A percentile compares a stretch with the other conserved stretches of the same genome.
These are phyloP conservation scores for Luffia ferchaultella DNA, from an alignment of 2,888 invertebrate genomes.

Conservation along the genomic window DNA sequence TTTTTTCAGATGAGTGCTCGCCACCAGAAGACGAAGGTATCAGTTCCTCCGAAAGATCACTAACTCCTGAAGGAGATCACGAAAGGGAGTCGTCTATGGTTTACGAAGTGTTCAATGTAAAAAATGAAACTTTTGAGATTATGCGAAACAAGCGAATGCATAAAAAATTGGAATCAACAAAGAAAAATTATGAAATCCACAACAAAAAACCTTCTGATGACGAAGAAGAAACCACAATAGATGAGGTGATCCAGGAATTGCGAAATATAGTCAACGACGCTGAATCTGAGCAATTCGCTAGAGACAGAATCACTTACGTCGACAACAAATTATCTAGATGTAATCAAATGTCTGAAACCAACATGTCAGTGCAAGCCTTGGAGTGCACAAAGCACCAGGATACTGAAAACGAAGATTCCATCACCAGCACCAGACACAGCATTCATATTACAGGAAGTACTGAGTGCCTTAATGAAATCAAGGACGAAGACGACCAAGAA, in stretches of 20 bases:
- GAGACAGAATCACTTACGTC: conserved; percentile 33
- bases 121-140: conserved; percentile 63
- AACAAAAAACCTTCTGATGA: conserved; percentile 62
- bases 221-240: conserved; percentile 83
- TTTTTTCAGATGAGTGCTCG: conserved; percentile 70
- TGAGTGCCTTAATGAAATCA: conserved; percentile 53
- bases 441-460: conserved; percentile 54
- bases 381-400: conserved; percentile 40
- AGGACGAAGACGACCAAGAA: conserved; percentile 59
- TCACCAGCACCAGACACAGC: conserved; percentile 60
- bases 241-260: conserved; percentile 87
- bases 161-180: conserved; percentile 40
- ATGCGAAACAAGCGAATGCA: conserved; percentile 50
- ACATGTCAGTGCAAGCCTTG: conserved; percentile 36
- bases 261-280: conserved; percentile 87
- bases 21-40: conserved; percentile 90
- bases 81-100: conserved; percentile 65
- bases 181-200: conserved; percentile 24
- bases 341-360: conserved; percentile 50
- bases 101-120: conserved; percentile 68
- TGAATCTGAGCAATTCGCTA: conserved; percentile 72
- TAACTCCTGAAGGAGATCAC: conserved; percentile 75
- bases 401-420: conserved; percentile 57
- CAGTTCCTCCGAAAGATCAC: conserved; percentile 82
- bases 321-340: conserved; percentile 43